Evolutionary conservation across 2,797 vertebrate species (phyloP), one percentile per base, ranked within the genome.

Genomic region (Bradypodion pumilum): DNA sequence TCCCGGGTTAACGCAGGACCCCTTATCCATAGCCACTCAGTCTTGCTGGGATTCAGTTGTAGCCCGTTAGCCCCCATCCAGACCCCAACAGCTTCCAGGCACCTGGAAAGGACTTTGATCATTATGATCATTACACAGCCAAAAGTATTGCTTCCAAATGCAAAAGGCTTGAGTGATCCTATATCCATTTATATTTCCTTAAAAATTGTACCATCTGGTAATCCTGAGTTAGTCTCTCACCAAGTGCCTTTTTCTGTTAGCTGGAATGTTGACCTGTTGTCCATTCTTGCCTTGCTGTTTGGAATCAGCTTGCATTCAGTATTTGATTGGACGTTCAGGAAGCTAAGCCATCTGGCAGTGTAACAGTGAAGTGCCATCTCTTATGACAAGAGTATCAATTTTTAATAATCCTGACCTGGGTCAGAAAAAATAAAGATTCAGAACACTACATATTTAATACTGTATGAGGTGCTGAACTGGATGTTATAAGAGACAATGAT

Each of bases 401-500:
- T 85, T 81, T 81, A 74, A 85, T 76, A 52, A 69, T n/a, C 15
- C 40, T 85, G 72, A 85, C 84, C 73, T 12, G 65, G 78, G 56
- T 85, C 65, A 85, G 73, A 49, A 75, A 75, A 68, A 69, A n/a
- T n/a, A n/a, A 76, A 75, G 27, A 56, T 70, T 63, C 65, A 52
- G 37, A 69, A 70, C 35, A 32, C 4, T 60, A 68, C 19, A 19
- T 62, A n/a, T 40, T 85, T 62, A 85, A 77, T 77, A 85, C 65
- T 85, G 74, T 49, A 81, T 69, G 73, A 70, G 44, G 40, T 44
- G 73, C 9, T 60, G 59, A 73, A 79, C 56, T 73, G 63, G 49
- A 72, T 56, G 69, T 56, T 66, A 32, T 80, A 74, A 65, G 46
- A 85, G 46, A 52, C 60, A 42, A 70, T 56, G 52, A 21, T 56